Evolutionary conservation across 2,797 vertebrate genomes (phyloP).

Genomic region (Lacerta viridis): DNA sequence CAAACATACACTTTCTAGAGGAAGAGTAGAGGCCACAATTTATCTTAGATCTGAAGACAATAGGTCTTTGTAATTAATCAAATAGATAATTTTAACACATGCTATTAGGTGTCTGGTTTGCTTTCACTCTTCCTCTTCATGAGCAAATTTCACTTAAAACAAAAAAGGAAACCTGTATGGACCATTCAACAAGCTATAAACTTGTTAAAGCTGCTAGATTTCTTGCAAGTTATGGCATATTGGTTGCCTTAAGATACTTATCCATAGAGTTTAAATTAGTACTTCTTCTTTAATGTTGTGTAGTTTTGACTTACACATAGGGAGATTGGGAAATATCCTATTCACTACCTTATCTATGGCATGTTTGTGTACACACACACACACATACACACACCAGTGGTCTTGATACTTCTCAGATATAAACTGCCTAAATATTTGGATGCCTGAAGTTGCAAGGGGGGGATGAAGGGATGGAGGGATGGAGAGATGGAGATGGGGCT

Average conservation of each 20-base stretch:
- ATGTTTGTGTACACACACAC: too few species aligned
- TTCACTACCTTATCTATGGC: too few species aligned
- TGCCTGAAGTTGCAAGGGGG: background rate
- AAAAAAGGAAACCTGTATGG: background rate
- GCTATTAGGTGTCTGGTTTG: background rate
- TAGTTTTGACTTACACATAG: too few species aligned
- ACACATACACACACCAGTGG: background rate
- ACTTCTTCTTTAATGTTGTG: background rate
- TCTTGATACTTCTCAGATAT: background rate
- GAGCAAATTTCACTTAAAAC: background rate
- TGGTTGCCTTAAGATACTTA: background rate
- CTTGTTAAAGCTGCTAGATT: background rate
- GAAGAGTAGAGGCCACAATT: slow-evolving; percentile 18
- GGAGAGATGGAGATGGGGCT: background rate
- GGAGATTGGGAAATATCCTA: too few species aligned
- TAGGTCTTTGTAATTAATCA: background rate
- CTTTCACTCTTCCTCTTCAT: background rate
- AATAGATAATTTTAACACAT: background rate
- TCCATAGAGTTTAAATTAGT: background rate
- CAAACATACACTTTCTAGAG: background rate
- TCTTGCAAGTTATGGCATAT: too few species aligned
- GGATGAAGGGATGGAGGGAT: too few species aligned
- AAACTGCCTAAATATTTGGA: background rate
- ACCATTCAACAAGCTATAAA: background rate
- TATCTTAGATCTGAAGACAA: slow-evolving; percentile 4